Base-by-base conservation (phyloP, 2,113 vertebrate species). In the Bothrops jararaca region DNA sequence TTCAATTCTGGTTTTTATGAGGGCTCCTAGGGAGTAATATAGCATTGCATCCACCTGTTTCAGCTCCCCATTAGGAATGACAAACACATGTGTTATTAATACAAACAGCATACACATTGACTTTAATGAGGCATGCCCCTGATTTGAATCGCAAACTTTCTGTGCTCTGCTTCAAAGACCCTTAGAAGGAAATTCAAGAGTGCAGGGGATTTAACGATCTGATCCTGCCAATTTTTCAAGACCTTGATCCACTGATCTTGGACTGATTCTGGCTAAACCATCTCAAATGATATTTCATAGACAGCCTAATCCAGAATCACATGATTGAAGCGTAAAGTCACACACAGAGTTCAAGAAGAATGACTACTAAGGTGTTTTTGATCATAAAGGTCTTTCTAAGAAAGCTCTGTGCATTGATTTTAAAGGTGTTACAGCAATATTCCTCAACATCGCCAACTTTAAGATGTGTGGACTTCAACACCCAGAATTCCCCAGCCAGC, bases 1-100 rank as follows among this genome's bases (percentile, higher is more conserved):
- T 97, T 95, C 93, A 92, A 94, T 95, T 97, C 94, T 88, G 96
- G 24, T 91, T 96, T 50, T 69, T 97, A 96, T 97, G 96, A 96
- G 93, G 96, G 91, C 95, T 97, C 94, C 89, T 69, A 90, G 94
- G 96, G 93, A 95, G 91, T 54, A 95, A 95, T 92, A 92, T 91
- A 96, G 90, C 94, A 94, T 90, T 96, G 90, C 60, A 96, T 97
- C 95, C 93, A 85, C 91, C 45, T 93, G 92, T 87, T 93, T 94
- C 96, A 94, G 93, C 90, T 95, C 93, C 89, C 96, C 96, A 95
- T 96, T 97, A 93, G 90, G 92, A 95, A 89, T 96, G 91, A 97
- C 94, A 97, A 96, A 97, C 93, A 53, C 88, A 96, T 93, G 89
- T 91, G 53, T 92, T 94, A 96, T 97, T 97, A 96, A 96, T 93